Percentiles rank a stretch among this genome's conserved stretches.
These are phyloP conservation scores for Theristicus caerulescens DNA, from an alignment of 2,113 vertebrate genomes.

Conservation along the genomic window DNA sequence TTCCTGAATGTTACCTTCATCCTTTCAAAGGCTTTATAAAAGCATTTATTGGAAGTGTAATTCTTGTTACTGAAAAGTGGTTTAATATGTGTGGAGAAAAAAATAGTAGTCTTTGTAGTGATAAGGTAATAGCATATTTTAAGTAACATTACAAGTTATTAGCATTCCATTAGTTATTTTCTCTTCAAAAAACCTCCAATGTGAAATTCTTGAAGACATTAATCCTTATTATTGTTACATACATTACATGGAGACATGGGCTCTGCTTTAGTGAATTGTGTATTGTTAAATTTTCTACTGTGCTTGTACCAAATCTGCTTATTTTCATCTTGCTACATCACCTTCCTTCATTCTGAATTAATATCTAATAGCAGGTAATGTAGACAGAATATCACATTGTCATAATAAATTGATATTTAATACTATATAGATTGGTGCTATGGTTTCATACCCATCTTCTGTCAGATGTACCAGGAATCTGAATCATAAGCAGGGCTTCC, in stretches of 20 bases:
- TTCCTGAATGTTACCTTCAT: not conserved
- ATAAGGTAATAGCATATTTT: slow-evolving; percentile 17
- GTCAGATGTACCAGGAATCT: not conserved
- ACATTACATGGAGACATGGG: not conserved
- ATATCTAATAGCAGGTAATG: not conserved
- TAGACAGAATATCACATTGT: not conserved
- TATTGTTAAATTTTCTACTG: not conserved
- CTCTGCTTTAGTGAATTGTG: not conserved
- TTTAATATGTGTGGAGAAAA: not conserved
- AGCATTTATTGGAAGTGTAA: not conserved
- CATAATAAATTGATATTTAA: not conserved
- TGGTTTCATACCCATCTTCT: not conserved
- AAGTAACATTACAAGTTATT: not conserved
- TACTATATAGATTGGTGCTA: not conserved
- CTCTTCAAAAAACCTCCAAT: not conserved
- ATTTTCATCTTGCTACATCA: not conserved
- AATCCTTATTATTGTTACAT: not conserved
- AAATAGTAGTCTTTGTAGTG: not conserved
- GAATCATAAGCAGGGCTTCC: not conserved
- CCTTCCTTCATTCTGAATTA: not conserved
- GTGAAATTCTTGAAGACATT: not conserved
- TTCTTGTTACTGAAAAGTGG: not conserved
- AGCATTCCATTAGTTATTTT: not conserved
- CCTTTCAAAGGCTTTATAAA: not conserved
- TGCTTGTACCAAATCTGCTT: not conserved